phyloP scores from a whole-genome alignment of 2,113 vertebrate genomes.

The Mixornis gularis region DNA sequence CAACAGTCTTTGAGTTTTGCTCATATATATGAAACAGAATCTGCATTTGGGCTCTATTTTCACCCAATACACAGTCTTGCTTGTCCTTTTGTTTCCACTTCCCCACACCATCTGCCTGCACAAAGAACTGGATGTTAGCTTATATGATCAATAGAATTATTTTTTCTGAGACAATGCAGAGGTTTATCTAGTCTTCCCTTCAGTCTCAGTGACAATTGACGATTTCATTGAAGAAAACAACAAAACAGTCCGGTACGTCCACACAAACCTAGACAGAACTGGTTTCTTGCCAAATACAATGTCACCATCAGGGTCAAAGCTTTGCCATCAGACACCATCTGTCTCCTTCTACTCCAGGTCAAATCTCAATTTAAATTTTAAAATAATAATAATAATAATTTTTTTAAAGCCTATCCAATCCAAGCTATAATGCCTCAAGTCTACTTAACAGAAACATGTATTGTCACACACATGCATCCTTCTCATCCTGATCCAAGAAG shows the following conservation, averaged over 20 bases:
- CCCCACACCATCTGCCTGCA: background rate
- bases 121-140: background rate
- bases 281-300: background rate
- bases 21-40: background rate
- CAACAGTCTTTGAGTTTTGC: background rate
- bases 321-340: background rate
- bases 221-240: background rate
- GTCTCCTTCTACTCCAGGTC: background rate
- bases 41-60: background rate
- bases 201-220: background rate
- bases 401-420: background rate
- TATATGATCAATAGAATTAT: background rate
- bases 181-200: background rate
- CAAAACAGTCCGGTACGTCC: background rate
- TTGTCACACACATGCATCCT: background rate
- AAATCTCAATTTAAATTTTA: background rate
- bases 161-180: background rate
- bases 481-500: background rate
- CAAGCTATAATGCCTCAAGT: background rate
- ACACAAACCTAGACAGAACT: background rate
- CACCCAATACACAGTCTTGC: background rate
- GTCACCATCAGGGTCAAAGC: background rate
- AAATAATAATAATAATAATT: background rate
- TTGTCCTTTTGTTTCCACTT: background rate
- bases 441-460: background rate